phyloP scores from a whole-genome alignment of 2,797 vertebrate genomes.

The Oophaga sylvatica region DNA sequence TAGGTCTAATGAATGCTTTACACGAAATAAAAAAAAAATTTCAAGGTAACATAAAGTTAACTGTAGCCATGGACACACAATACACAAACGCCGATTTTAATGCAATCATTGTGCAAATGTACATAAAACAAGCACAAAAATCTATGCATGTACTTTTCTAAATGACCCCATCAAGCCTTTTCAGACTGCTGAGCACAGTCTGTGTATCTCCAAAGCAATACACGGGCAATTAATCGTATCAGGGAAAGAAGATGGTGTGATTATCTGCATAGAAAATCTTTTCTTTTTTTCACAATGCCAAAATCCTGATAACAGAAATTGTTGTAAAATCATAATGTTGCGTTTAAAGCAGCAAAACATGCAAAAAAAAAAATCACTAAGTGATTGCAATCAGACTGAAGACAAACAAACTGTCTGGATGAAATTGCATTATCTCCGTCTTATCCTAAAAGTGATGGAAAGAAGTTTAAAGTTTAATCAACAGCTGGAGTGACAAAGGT shows the following conservation, averaged over 20 bases:
- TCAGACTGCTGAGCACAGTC: background rate
- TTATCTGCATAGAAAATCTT: background rate
- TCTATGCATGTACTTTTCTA: background rate
- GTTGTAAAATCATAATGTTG: slow-evolving; percentile 17
- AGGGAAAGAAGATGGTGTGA: background rate
- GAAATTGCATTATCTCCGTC: slow-evolving; percentile 21
- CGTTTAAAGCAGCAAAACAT: slow-evolving; percentile 17
- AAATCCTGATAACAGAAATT: slow-evolving; percentile 16
- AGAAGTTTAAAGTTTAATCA: slow-evolving; percentile 13
- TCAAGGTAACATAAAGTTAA: background rate
- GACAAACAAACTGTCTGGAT: slow-evolving; percentile 38
- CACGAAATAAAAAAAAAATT: background rate
- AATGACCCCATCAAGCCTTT: background rate
- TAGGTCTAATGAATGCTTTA: no score
- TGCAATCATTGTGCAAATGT: background rate
- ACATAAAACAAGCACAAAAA: background rate
- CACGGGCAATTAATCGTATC: slow-evolving; percentile 9
- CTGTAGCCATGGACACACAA: background rate
- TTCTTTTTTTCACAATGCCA: slow-evolving; percentile 5
- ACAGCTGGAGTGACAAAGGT: slow-evolving; percentile 23
- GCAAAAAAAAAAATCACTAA: background rate
- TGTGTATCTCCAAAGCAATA: background rate
- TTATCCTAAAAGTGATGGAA: slow-evolving; percentile 11
- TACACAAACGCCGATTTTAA: background rate
- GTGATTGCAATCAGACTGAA: slow-evolving; percentile 47